Evolutionary conservation across 2,113 vertebrate species (phyloP).

Genomic region (Oncorhynchus masou): DNA sequence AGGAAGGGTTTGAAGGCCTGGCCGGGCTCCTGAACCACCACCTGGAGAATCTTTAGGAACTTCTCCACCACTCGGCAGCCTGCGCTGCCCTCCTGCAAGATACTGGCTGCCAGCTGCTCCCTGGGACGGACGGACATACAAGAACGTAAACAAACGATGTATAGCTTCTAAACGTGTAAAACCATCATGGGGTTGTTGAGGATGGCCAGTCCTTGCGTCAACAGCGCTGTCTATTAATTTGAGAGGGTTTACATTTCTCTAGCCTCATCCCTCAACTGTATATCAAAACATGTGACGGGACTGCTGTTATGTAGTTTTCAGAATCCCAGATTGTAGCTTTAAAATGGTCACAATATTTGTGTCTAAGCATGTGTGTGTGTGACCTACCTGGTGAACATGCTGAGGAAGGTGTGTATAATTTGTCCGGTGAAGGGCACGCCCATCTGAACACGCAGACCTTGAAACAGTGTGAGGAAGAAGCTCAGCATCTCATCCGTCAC

Average conservation of each 20-base stretch:
- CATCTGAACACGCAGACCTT: conserved; percentile 96
- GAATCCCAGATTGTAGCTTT: too few relatives aligned
- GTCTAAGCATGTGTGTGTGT: too few relatives aligned
- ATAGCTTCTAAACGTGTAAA: too few relatives aligned
- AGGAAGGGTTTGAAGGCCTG: conserved; percentile 97
- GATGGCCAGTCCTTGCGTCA: too few relatives aligned
- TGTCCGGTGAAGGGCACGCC: conserved; percentile 96
- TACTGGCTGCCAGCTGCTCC: conserved; percentile 95
- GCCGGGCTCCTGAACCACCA: conserved; percentile 96
- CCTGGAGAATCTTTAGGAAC: conserved; percentile 95
- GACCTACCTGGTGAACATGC: conserved; percentile 95
- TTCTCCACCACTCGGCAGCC: conserved; percentile 95
- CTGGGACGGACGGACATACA: conserved; percentile 60
- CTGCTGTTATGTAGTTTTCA: too few relatives aligned
- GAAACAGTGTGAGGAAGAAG: conserved; percentile 97
- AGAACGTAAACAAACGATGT: neutral
- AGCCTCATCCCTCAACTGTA: too few relatives aligned
- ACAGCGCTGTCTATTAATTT: too few relatives aligned
- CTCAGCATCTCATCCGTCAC: conserved; percentile 97
- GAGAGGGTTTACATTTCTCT: too few relatives aligned
- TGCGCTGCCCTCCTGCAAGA: conserved; percentile 92
- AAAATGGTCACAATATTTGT: neutral
- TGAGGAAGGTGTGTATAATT: conserved; percentile 97
- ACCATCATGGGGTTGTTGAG: too few relatives aligned
- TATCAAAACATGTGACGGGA: too few relatives aligned